Conservation (phyloP, 2,888 invertebrate species). For the Falcaria lacertinaria region DNA sequence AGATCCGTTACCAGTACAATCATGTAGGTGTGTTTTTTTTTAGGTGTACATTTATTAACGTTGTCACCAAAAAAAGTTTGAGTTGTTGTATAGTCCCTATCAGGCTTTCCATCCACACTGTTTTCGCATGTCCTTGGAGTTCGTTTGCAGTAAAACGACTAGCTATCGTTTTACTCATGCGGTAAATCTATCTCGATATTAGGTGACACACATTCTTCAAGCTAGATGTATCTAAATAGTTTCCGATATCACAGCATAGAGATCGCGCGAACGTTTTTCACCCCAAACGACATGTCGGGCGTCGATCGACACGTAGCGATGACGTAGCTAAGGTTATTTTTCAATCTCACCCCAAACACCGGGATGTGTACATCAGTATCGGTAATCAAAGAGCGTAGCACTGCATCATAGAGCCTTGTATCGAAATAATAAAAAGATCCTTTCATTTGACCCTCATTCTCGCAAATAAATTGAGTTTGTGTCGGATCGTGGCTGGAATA, state of each 20-base stretch:
- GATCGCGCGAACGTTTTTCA: neutral
- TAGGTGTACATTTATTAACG: no score
- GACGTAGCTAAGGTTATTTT: neutral
- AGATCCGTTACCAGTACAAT: no score
- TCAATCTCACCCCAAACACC: neutral
- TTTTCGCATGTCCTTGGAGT: no score
- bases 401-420: neutral
- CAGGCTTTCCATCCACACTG: no score
- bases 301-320: neutral
- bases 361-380: neutral
- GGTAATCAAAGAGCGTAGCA: neutral
- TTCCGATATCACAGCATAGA: neutral
- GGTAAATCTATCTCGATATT: no score
- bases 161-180: no score
- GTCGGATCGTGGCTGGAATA: neutral
- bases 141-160: no score
- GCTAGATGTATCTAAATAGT: no score
- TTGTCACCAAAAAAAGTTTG: no score
- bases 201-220: no score
- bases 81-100: no score
- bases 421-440: neutral
- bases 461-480: conserved; percentile 1
- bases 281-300: neutral
- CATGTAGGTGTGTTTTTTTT: no score
- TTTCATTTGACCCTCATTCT: neutral